These are phyloP conservation scores for Polyodon spathula DNA, from an alignment of 2,113 vertebrate genomes.

Conservation along the genomic window DNA sequence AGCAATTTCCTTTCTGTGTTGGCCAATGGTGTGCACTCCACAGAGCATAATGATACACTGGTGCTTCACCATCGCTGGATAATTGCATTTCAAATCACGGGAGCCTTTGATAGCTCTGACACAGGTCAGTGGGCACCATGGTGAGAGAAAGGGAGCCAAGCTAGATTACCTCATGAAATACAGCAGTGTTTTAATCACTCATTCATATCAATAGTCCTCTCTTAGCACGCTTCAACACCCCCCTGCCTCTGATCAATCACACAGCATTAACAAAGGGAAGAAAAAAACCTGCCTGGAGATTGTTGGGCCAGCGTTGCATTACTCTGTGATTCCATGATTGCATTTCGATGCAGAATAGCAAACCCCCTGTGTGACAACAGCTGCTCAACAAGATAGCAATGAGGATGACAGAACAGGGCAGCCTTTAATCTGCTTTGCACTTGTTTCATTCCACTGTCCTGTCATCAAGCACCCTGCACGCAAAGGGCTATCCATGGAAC, in stretches of 20 bases:
- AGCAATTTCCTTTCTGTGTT: too few relatives aligned
- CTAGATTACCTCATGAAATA: neutral
- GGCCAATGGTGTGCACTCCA: too few relatives aligned
- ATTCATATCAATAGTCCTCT: neutral
- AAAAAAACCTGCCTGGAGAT: conserved; percentile 29
- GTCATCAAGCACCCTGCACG: neutral
- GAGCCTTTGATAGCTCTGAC: conserved; percentile 16
- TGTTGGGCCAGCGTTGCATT: conserved; percentile 33
- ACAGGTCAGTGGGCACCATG: neutral
- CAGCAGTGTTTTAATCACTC: conserved; percentile 1
- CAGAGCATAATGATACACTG: too few relatives aligned
- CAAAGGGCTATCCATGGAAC: too few relatives aligned
- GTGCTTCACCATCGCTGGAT: conserved; percentile 9
- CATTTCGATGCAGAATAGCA: conserved; percentile 36
- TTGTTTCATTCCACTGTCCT: neutral
- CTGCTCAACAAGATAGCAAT: conserved; percentile 7
- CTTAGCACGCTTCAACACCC: neutral
- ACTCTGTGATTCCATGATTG: conserved; percentile 42
- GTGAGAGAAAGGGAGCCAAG: neutral
- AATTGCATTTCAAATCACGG: conserved; percentile 18
- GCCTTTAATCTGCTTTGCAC: conserved; percentile 8
- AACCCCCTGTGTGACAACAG: conserved; percentile 4
- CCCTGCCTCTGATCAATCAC: conserved; percentile 17
- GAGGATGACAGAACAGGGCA: neutral
- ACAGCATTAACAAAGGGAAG: conserved; percentile 24